Conservation (phyloP, 1,140 invertebrate species). For the Drosophila varians region DNA sequence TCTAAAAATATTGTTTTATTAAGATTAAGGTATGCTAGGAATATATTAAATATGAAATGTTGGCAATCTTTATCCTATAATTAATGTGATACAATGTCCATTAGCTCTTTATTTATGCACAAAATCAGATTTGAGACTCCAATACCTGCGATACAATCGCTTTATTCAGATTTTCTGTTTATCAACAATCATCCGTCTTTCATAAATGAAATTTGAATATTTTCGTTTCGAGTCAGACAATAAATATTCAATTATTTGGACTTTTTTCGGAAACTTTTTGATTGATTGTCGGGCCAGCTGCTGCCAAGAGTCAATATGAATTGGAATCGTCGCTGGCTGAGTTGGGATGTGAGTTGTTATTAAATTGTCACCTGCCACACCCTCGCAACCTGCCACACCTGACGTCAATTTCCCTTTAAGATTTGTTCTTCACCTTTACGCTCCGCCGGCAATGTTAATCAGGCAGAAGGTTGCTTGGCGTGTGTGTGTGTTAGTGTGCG, state of each 20-base stretch:
- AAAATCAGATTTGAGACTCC: too few relatives aligned
- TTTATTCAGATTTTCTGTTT: background rate
- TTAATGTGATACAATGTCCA: too few relatives aligned
- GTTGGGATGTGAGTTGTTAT: constrained; percentile 40
- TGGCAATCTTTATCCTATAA: background rate
- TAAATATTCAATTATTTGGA: constrained; percentile 7
- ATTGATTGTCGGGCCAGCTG: constrained; percentile 43
- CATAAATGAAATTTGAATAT: background rate
- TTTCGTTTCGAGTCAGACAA: background rate
- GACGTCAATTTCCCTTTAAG: constrained; percentile 46
- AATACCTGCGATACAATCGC: background rate
- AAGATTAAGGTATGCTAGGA: too few relatives aligned
- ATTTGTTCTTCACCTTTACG: constrained; percentile 9
- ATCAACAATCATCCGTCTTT: background rate
- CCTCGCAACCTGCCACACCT: constrained; percentile 64
- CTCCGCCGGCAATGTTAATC: constrained; percentile 12
- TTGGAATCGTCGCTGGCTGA: constrained; percentile 31
- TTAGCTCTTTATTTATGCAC: too few relatives aligned
- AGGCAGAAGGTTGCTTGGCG: background rate
- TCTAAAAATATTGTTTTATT: too few relatives aligned
- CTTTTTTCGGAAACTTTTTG: background rate
- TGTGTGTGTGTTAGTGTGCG: background rate
- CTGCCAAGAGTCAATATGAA: constrained; percentile 46
- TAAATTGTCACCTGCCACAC: constrained; percentile 64
- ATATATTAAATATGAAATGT: too few relatives aligned